Evolutionary conservation across 2,797 vertebrate genomes (phyloP), one percentile per base, ranked within the genome.

Genomic region (Eospalax fontanierii): DNA sequence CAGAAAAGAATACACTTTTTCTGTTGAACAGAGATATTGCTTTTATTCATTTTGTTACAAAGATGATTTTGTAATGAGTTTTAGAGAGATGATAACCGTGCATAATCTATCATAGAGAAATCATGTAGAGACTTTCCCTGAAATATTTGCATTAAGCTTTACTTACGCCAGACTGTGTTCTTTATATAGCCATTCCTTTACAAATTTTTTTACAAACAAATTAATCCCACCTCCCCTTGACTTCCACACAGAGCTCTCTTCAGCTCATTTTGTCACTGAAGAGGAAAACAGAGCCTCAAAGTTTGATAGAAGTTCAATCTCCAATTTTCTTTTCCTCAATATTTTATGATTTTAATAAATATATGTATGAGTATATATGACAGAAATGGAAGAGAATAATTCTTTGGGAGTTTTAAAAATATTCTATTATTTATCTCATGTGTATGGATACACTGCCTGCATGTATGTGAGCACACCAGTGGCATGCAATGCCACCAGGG

Each of bases 221-320:
- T 24, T 40, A 83, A 54, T 54, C 2, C 33, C 57, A 2, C 19
- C 30, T 89, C 30, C 70, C n/a, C 30, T 40, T 88, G 46, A 12
- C 38, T n/a, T n/a, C n/a, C n/a, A n/a, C n/a, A n/a, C 57, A 87
- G 33, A 83, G 38, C 9, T 46, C 16, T 59, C 6, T 35, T 76
- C 10, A 63, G 61, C 74, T 4, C 18, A 68, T 83, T 87, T 91
- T 90, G n/a, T 92, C 19, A 70, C 74, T 85, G 2, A 10, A 43
- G 54, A 90, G 57, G 16, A 70, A 83, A 89, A 63, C 4, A 81
- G 19, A 88, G 74, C 73, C 11, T 50, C 10, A 78, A 95, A 85
- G 80, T 59, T 85, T 61, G 89, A 96, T 96, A 71, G 50, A 93
- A 97, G 95, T 57, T 1, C 82, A 75, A 43, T 38, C 26, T 59